Percentiles rank a stretch among this genome's conserved stretches.
These are phyloP conservation scores for Thecocarcelia acutangulata DNA, from an alignment of 2,888 invertebrate species.

Conservation along the genomic window DNA sequence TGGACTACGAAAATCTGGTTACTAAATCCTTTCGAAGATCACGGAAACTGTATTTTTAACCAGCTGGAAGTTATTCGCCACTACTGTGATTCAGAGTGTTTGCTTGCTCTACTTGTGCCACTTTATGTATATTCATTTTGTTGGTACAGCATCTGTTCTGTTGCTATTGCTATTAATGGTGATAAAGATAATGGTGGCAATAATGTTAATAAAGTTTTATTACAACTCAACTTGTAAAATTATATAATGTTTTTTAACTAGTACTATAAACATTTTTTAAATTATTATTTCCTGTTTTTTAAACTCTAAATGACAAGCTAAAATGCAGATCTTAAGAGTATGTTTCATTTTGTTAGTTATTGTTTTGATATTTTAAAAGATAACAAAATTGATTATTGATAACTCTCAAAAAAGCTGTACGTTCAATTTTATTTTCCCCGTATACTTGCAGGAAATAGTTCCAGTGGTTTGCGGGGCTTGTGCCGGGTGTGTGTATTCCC, in stretches of 20 bases:
- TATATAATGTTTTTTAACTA: constrained; percentile 5
- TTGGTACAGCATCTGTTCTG: neutral
- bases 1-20: too few species aligned
- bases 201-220: constrained; percentile 47
- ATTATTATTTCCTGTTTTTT: constrained; percentile 62
- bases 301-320: neutral
- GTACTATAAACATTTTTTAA: constrained; percentile 26
- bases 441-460: too few species aligned
- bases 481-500: too few species aligned
- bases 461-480: too few species aligned
- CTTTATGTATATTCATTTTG: constrained; percentile 6
- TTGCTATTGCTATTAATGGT: neutral
- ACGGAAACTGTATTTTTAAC: too few species aligned
- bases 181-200: constrained; percentile 1
- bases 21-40: too few species aligned
- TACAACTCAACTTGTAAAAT: constrained; percentile 46
- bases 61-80: constrained; percentile 3
- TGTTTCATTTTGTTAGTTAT: too few species aligned
- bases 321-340: too few species aligned
- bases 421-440: too few species aligned
- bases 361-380: too few species aligned
- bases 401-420: too few species aligned
- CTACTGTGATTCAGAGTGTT: neutral
- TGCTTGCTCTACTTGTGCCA: constrained; percentile 1
- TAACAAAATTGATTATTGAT: too few species aligned